These are phyloP conservation scores for Scaptomyza polygonia DNA, from an alignment of 2,888 invertebrate species.

Conservation along the genomic window DNA sequence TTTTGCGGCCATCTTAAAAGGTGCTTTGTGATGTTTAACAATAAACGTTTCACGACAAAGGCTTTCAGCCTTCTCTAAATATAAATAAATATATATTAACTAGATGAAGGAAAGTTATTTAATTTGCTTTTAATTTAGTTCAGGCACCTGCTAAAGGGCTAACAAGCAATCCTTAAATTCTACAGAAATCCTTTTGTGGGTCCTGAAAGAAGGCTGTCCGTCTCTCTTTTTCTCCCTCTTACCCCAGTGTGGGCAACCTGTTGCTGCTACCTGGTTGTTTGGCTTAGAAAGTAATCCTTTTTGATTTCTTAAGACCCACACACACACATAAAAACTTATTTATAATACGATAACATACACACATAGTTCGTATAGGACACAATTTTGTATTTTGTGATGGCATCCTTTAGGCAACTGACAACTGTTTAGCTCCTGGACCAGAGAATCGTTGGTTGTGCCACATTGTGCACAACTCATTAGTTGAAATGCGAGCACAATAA, in stretches of 20 bases:
- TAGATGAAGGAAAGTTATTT: conserved; percentile 61
- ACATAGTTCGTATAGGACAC: conserved; percentile 26
- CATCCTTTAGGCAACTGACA: conserved; percentile 4
- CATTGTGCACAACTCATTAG: conserved; percentile 67
- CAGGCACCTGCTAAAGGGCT: conserved; percentile 3
- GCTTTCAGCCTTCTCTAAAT: conserved; percentile 4
- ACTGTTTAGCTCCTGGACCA: conserved; percentile 5
- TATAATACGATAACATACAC: conserved; percentile 52
- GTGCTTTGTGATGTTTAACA: conserved; percentile 49
- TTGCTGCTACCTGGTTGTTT: conserved; percentile 49
- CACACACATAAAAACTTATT: conserved; percentile 57
- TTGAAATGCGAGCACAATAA: conserved; percentile 54
- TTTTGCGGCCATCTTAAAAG: conserved; percentile 13
- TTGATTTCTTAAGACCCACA: conserved; percentile 59
- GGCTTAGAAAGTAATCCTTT: conserved; percentile 64
- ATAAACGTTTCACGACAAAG: conserved; percentile 53
- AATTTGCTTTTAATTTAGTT: conserved; percentile 73
- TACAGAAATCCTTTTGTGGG: conserved; percentile 41
- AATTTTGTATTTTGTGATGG: conserved; percentile 32
- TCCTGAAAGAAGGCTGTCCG: background rate
- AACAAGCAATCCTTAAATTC: conserved; percentile 30
- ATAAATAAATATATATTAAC: conserved; percentile 46
- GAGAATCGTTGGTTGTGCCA: conserved; percentile 14
- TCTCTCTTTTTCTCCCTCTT: background rate
- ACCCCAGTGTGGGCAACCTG: conserved; percentile 47